These are phyloP conservation scores for Todus mexicanus DNA, from an alignment of 2,797 vertebrate species.

Conservation along the genomic window DNA sequence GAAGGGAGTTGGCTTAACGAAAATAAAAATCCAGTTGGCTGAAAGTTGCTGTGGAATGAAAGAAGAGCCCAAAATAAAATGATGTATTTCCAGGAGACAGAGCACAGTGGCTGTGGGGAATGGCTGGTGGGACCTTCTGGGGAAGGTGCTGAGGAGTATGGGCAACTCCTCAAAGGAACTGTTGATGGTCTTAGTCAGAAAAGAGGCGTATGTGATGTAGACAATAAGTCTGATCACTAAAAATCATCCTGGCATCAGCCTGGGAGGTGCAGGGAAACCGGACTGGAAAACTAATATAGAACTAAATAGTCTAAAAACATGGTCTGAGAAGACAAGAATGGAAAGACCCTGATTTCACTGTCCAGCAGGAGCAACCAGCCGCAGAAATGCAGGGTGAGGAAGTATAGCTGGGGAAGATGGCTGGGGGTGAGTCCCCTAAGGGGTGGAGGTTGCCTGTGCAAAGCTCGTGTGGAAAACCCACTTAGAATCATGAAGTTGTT, in stretches of 20 bases:
- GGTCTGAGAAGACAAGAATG: too few species aligned
- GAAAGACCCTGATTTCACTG: not conserved
- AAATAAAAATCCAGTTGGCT: not conserved
- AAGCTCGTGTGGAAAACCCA: not conserved
- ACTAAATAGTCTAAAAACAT: too few species aligned
- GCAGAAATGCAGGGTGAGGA: not conserved
- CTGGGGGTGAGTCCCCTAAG: accelerated
- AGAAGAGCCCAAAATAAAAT: not conserved
- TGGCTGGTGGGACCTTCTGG: not conserved
- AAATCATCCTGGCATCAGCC: not conserved
- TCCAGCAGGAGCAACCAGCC: not conserved
- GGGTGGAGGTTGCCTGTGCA: not conserved
- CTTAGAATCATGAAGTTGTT: not conserved
- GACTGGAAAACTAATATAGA: too few species aligned
- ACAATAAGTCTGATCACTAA: not conserved
- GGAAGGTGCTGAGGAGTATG: not conserved
- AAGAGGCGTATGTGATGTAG: not conserved
- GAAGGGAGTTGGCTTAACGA: not conserved
- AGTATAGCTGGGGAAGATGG: not conserved
- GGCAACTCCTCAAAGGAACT: not conserved
- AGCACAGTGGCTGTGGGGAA: not conserved
- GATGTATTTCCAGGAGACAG: not conserved
- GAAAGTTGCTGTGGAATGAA: not conserved
- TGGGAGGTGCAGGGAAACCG: not conserved
- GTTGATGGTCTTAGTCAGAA: not conserved